phyloP scores from a whole-genome alignment of 1,140 invertebrate species.

The Megalonaias nervosa region DNA sequence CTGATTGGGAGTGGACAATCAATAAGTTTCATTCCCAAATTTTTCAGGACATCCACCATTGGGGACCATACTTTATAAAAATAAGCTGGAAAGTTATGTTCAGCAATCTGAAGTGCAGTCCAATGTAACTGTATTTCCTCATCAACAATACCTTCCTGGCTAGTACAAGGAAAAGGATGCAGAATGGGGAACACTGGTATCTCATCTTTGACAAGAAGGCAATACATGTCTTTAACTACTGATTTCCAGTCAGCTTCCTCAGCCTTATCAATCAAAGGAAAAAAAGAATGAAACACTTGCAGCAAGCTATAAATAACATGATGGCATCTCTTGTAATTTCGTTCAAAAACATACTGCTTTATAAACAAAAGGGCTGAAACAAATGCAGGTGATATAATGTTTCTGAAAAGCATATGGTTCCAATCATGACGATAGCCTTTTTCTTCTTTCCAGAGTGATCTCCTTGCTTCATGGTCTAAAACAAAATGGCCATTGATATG shows the following conservation, averaged over 20 bases:
- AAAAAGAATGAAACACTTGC: conserved; percentile 21
- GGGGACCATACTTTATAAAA: not conserved
- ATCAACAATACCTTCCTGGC: not conserved
- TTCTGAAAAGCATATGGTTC: conserved; percentile 45
- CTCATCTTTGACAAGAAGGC: not conserved
- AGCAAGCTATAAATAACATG: conserved; percentile 1
- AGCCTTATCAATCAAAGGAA: conserved; percentile 20
- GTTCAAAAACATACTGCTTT: conserved; percentile 8
- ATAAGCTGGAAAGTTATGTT: not conserved
- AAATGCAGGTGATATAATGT: conserved; percentile 49
- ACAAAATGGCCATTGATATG: conserved; percentile 62
- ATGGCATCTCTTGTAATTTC: not conserved
- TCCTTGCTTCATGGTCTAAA: conserved; percentile 55
- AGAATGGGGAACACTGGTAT: conserved; percentile 3
- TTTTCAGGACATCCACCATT: conserved; percentile 14
- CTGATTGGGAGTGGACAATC: conserved; percentile 15
- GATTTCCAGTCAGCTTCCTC: conserved; percentile 22
- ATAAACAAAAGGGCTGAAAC: conserved; percentile 22
- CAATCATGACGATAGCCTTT: conserved; percentile 38
- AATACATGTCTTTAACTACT: conserved; percentile 13
- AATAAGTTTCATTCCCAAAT: conserved; percentile 34
- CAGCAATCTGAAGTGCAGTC: not conserved
- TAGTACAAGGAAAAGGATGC: not conserved
- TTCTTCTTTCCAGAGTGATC: conserved; percentile 45
- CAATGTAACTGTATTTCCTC: not conserved